Conservation (phyloP, 2,113 vertebrate species). For the Semicossyphus pulcher region DNA sequence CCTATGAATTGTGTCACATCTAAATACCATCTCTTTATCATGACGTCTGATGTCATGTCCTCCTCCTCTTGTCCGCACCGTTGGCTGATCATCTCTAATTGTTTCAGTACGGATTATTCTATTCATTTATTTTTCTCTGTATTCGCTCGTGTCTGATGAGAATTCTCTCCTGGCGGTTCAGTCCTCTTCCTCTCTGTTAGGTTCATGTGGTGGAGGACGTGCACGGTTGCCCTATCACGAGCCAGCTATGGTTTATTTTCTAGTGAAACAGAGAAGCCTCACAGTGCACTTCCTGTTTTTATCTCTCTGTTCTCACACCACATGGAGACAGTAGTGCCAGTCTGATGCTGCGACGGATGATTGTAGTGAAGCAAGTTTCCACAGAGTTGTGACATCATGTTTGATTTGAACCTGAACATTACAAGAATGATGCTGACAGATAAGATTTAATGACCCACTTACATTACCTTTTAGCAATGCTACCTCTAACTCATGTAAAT, state of each 20-base stretch:
- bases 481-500: too few relatives aligned
- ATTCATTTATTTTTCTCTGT: not conserved
- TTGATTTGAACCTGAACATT: too few relatives aligned
- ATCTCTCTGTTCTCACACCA: conserved; percentile 22
- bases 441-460: too few relatives aligned
- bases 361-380: not conserved
- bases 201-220: conserved; percentile 36
- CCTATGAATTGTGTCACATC: too few relatives aligned
- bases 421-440: too few relatives aligned
- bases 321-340: conserved; percentile 9
- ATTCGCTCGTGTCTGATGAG: conserved; percentile 1
- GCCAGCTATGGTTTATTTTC: conserved; percentile 24
- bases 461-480: too few relatives aligned
- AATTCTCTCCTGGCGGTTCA: conserved; percentile 21
- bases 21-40: too few relatives aligned
- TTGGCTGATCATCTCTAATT: too few relatives aligned
- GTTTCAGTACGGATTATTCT: not conserved
- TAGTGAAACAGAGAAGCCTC: conserved; percentile 28
- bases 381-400: not conserved
- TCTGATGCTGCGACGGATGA: not conserved
- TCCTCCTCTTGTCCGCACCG: too few relatives aligned
- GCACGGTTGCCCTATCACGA: conserved; percentile 18
- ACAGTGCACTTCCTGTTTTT: conserved; percentile 71
- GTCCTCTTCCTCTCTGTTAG: conserved; percentile 58
- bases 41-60: too few relatives aligned